Percentiles rank a stretch among this genome's conserved stretches.
These are phyloP conservation scores for Drosophila carrolli DNA, from an alignment of 1,140 invertebrate genomes.

Conservation along the genomic window DNA sequence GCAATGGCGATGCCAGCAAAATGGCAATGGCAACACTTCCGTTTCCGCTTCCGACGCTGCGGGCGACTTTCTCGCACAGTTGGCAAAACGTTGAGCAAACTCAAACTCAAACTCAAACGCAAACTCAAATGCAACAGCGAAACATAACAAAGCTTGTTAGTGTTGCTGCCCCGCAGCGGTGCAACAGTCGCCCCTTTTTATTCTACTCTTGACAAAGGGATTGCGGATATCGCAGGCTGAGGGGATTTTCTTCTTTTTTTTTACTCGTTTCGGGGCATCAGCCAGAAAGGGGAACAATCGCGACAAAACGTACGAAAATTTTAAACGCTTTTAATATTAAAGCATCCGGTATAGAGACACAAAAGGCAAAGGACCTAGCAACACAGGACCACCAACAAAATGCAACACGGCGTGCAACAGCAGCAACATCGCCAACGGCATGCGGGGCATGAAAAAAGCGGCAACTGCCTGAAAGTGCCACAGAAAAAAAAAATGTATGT, in stretches of 20 bases:
- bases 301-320: conserved; percentile 70
- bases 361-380: conserved; percentile 25
- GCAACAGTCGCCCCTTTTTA: conserved; percentile 24
- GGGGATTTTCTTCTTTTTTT: background rate
- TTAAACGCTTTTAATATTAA: conserved; percentile 82
- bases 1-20: conserved; percentile 68
- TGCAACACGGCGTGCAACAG: conserved; percentile 67
- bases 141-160: conserved; percentile 81
- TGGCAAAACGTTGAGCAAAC: conserved; percentile 69
- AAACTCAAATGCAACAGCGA: conserved; percentile 36
- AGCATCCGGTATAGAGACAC: conserved; percentile 60
- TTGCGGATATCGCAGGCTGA: conserved; percentile 5
- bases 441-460: conserved; percentile 59
- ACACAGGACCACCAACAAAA: conserved; percentile 45
- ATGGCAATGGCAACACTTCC: conserved; percentile 82
- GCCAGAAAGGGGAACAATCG: conserved; percentile 60
- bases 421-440: conserved; percentile 45
- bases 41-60: conserved; percentile 78
- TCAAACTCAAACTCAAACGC: conserved; percentile 43
- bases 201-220: conserved; percentile 6
- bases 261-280: conserved; percentile 5
- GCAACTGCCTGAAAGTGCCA: conserved; percentile 53
- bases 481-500: conserved; percentile 26
- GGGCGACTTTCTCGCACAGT: conserved; percentile 75
- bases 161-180: conserved; percentile 57